Percentiles rank a stretch among this genome's conserved stretches.
Evolutionary conservation across 2,797 vertebrate genomes (phyloP).

Genomic region (Ibycter americanus): DNA sequence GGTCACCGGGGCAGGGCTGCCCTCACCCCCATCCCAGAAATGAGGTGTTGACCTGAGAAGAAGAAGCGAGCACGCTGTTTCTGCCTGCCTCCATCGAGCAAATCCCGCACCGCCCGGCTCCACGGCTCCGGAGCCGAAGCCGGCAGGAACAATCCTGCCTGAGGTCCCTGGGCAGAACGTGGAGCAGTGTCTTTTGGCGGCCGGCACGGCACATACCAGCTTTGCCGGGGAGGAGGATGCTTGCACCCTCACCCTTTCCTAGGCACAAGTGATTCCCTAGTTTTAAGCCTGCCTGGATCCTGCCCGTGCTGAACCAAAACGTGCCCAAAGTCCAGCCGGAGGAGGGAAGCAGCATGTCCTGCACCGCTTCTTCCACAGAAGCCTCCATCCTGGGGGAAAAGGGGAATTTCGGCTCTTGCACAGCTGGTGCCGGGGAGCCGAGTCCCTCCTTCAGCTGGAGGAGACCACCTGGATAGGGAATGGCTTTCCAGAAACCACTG

Average conservation of each 20-base stretch:
- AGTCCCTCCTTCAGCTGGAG: background rate
- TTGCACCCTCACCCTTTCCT: background rate
- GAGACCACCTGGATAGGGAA: background rate
- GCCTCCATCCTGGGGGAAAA: background rate
- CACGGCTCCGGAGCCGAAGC: rapidly evolving
- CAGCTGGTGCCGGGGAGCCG: background rate
- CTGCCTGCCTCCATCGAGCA: background rate
- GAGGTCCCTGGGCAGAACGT: background rate
- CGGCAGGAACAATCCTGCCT: background rate
- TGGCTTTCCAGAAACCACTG: constrained; percentile 54
- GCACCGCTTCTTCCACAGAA: background rate
- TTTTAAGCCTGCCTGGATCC: background rate
- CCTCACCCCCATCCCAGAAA: background rate
- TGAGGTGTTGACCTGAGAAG: background rate
- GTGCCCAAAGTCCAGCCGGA: background rate
- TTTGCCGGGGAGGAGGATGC: background rate
- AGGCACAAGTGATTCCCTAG: background rate
- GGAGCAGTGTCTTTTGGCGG: background rate
- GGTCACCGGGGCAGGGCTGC: background rate
- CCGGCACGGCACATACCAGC: background rate
- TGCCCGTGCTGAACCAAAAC: background rate
- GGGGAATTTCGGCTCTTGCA: background rate
- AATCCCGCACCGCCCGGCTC: background rate
- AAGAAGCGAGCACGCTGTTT: background rate
- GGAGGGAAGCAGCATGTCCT: background rate